A percentile compares a stretch with the other conserved stretches of the same genome.
Evolutionary conservation across 2,888 invertebrate genomes (phyloP).

Genomic region (Steromphala cineraria): DNA sequence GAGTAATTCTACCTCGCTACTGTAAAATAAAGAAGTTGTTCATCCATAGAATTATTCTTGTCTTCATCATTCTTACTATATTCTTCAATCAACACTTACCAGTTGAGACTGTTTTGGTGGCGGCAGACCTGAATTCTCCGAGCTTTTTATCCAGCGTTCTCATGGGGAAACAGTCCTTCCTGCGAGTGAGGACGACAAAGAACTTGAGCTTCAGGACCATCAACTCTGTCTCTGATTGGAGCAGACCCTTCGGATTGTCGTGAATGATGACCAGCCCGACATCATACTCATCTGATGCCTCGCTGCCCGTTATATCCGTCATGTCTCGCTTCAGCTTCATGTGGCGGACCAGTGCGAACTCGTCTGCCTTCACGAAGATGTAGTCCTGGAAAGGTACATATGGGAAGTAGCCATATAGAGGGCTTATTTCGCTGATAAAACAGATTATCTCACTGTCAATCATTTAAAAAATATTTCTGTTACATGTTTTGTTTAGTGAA

Average conservation of each 20-base stretch:
- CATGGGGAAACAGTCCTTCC: constrained; percentile 64
- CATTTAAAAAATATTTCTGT: no score
- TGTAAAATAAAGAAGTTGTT: no score
- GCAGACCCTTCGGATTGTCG: constrained; percentile 54
- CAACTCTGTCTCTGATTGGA: constrained; percentile 33
- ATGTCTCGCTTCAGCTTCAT: constrained; percentile 77
- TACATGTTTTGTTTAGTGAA: no score
- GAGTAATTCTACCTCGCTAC: no score
- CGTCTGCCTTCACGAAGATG: constrained; percentile 75
- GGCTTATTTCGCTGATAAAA: no score
- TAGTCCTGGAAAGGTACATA: constrained; percentile 44
- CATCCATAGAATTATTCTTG: no score
- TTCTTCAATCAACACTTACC: no score
- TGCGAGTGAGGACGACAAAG: constrained; percentile 80
- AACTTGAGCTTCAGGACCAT: constrained; percentile 78
- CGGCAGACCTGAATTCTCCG: constrained; percentile 81
- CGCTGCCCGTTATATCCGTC: constrained; percentile 76
- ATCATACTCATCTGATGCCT: constrained; percentile 81
- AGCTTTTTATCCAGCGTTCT: constrained; percentile 78
- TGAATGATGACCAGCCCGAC: constrained; percentile 83
- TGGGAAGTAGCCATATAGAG: no score
- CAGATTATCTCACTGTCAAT: no score
- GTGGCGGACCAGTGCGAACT: constrained; percentile 82
- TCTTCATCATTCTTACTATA: no score
- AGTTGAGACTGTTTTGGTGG: not conserved